phyloP scores from a whole-genome alignment of 2,888 invertebrate species.

The Synanthedon formicaeformis region DNA sequence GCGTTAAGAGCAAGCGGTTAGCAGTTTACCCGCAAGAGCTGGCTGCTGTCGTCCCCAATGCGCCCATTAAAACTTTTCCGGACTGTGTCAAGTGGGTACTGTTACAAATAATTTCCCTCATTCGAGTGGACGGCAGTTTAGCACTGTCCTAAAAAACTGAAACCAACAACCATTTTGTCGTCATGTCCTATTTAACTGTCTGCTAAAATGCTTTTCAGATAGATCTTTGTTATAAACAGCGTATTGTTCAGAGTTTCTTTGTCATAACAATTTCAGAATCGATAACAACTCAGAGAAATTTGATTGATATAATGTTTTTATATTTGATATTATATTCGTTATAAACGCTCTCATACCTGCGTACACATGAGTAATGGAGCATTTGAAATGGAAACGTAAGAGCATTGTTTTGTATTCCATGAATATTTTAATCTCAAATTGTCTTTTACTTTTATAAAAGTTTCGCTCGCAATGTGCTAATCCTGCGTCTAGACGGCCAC shows the following conservation, averaged over 20 bases:
- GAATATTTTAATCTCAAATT: background rate
- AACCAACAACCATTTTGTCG: background rate
- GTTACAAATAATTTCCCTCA: slow-evolving; percentile 1
- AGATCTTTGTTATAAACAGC: no score
- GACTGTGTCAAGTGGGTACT: slow-evolving; percentile 9
- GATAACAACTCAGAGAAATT: no score
- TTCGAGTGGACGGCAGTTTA: background rate
- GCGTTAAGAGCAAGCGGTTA: slow-evolving; percentile 6
- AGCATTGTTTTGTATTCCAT: background rate
- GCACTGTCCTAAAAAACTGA: background rate
- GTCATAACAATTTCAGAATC: no score
- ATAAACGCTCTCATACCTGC: no score
- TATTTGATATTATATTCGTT: no score
- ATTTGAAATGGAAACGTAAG: background rate
- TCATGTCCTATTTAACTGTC: no score
- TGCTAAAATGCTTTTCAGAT: no score
- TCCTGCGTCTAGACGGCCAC: slow-evolving; percentile 12
- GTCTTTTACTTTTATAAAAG: background rate
- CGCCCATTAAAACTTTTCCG: slow-evolving; percentile 43
- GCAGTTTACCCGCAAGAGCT: slow-evolving; percentile 14
- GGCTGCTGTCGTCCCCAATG: slow-evolving; percentile 26
- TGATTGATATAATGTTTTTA: no score
- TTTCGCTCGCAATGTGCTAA: slow-evolving; percentile 2
- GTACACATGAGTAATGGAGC: no score
- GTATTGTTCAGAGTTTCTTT: no score